Evolutionary conservation across 2,888 invertebrate species (phyloP), one percentile per base, ranked within the genome.

Genomic region (Drosophila kuntzei): DNA sequence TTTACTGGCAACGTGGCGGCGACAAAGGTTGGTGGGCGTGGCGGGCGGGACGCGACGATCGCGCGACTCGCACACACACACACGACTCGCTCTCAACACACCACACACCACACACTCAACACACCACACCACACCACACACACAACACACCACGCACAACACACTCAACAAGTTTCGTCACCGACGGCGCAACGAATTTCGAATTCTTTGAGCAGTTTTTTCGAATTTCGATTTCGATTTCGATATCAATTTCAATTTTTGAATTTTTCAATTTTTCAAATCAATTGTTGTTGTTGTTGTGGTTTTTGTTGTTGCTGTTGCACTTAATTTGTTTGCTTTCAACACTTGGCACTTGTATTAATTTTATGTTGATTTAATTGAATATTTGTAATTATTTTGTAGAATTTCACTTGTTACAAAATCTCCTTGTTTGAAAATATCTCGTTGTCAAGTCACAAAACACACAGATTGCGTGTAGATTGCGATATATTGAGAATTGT

Each of bases 1-100:
- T 91, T 89, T 76, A 84, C 77, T 79, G 79, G 77, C 75, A 87
- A 90, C 89, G 89, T 87, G 82, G 87, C 76, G 74, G 79, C 82
- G 78, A 58, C 62, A 78, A 75, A 77, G n/a, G n/a, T 76, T 61
- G 22, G 12, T 43, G 44, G 53, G 18, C 22, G 34, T 32, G 50
- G 71, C 66, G 71, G 71, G 71, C 72, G 72, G 61, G 66, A 65
- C 73, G 58, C 41, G 65, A 60, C 59, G 67, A 63, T 70, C 53
- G 67, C 57, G 53, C 55, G 43, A 46, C 54, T 44, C 57, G 57
- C 53, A 54, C 66, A 54, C 66, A 54, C 53, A 60, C 46, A 49
- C 53, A 32, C 63, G 27, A 50, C 43, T 25, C 53, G 7, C 27
- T 41, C 43, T 25, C 54, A 5, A 22, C 43, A 43, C 25, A 20